phyloP scores from a whole-genome alignment of 2,797 vertebrate genomes.

The Rhyacichthys aspro region DNA sequence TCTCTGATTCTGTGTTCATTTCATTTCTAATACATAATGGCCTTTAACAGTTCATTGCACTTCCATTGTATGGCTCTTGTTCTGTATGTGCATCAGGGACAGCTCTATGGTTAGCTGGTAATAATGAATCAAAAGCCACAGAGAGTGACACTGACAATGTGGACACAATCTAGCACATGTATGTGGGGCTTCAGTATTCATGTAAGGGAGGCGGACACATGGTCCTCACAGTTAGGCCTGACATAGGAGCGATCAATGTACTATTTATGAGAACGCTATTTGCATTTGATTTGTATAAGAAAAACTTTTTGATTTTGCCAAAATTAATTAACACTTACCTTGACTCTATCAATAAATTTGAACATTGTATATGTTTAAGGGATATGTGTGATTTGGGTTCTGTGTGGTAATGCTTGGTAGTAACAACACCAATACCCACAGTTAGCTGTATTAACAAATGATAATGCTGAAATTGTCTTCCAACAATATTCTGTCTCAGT shows the following conservation, averaged over 20 bases:
- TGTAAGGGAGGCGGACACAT: slow-evolving; percentile 38
- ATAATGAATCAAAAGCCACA: slow-evolving; percentile 60
- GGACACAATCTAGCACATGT: slow-evolving; percentile 46
- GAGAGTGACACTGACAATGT: slow-evolving; percentile 38
- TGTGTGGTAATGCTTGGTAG: too few relatives aligned
- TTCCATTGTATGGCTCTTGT: slow-evolving; percentile 64
- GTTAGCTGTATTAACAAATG: too few relatives aligned
- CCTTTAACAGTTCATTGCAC: slow-evolving; percentile 66
- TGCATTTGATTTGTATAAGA: too few relatives aligned
- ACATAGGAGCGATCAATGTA: neutral
- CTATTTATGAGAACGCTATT: too few relatives aligned
- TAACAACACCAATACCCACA: too few relatives aligned
- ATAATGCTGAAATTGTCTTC: too few relatives aligned
- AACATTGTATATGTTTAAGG: too few relatives aligned
- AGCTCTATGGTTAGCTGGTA: slow-evolving; percentile 49
- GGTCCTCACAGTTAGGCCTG: slow-evolving; percentile 43
- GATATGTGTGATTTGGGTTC: too few relatives aligned
- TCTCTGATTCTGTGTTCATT: slow-evolving; percentile 54
- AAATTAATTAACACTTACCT: too few relatives aligned
- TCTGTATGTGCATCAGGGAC: slow-evolving; percentile 61
- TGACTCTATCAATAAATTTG: too few relatives aligned
- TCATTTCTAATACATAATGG: slow-evolving; percentile 71
- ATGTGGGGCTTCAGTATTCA: slow-evolving; percentile 28
- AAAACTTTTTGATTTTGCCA: too few relatives aligned
- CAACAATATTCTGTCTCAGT: too few relatives aligned